phyloP scores from a whole-genome alignment of 2,888 invertebrate species.

The Chaitophorus viminalis region DNA sequence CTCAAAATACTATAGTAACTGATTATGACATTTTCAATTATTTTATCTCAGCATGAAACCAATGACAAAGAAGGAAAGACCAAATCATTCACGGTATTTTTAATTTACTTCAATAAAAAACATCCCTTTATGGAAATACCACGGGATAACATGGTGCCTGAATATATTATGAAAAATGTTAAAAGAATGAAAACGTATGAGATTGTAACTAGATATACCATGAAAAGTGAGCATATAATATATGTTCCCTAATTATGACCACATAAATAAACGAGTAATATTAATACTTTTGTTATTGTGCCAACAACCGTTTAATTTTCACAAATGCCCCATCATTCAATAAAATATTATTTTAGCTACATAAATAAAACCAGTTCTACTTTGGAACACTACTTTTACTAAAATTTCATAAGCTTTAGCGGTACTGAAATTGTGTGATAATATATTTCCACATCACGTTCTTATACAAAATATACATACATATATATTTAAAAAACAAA shows the following conservation, averaged over 20 bases:
- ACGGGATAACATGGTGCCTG: not conserved
- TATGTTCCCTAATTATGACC: too few relatives aligned
- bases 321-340: not conserved
- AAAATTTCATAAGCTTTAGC: not conserved
- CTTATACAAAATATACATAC: not conserved
- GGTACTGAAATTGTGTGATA: not conserved
- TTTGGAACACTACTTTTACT: not conserved
- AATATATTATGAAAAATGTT: not conserved
- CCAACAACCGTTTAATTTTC: slow-evolving; percentile 5
- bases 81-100: not conserved
- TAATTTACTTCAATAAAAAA: not conserved
- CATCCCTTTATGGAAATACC: not conserved
- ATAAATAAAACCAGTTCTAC: not conserved
- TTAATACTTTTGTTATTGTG: not conserved
- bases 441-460: not conserved
- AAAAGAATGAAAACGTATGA: not conserved
- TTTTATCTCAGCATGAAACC: not conserved
- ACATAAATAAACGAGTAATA: too few relatives aligned
- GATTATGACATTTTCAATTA: not conserved
- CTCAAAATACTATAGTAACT: not conserved
- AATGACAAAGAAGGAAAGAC: not conserved
- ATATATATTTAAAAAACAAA: not conserved
- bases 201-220: not conserved
- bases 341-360: not conserved
- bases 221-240: too few relatives aligned